Conservation (phyloP, 1,140 invertebrate genomes). For the Zaprionus lachaisei region DNA sequence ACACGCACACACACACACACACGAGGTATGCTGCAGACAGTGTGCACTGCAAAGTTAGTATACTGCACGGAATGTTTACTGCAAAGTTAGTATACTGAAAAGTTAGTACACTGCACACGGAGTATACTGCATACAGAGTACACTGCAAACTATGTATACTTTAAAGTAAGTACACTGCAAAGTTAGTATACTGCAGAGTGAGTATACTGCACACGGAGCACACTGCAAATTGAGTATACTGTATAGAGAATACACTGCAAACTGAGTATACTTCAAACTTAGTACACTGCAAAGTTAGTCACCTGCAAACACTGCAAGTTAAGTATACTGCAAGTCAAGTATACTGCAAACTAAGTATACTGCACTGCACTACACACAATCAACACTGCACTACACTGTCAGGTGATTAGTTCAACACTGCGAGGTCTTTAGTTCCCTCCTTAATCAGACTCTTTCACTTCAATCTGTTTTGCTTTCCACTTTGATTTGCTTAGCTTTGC, state of each 20-base stretch:
- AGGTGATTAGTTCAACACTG: too few relatives aligned
- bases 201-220: neutral
- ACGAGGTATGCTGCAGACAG: neutral
- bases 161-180: neutral
- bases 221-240: neutral
- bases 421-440: too few relatives aligned
- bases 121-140: too few relatives aligned
- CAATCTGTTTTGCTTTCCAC: too few relatives aligned
- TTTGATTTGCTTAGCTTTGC: neutral
- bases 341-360: neutral
- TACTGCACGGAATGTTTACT: neutral
- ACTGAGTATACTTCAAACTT: too few relatives aligned
- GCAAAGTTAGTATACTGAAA: too few relatives aligned
- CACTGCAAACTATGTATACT: too few relatives aligned
- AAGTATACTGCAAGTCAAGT: neutral
- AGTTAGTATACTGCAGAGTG: fast-evolving
- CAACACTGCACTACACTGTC: too few relatives aligned
- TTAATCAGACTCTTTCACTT: too few relatives aligned
- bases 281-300: too few relatives aligned
- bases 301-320: neutral
- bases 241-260: neutral
- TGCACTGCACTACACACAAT: constrained; percentile 17
- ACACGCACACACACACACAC: neutral
- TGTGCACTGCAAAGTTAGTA: neutral
- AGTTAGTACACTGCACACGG: too few relatives aligned